A percentile compares a stretch with the other conserved stretches of the same genome.
phyloP scores from a whole-genome alignment of 2,888 invertebrate species.

The Epinotia nisella region DNA sequence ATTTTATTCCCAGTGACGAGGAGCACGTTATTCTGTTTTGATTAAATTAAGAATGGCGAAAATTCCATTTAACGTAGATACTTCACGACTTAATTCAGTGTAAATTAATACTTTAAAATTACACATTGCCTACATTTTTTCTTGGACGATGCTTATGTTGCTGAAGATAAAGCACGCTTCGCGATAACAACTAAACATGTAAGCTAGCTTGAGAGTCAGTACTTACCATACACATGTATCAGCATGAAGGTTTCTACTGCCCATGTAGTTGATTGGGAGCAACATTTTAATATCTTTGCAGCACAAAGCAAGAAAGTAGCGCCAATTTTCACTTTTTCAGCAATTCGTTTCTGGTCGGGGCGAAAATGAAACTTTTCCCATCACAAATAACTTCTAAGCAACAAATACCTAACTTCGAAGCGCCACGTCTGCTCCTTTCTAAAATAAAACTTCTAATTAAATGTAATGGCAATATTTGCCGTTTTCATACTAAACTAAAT shows the following conservation, averaged over 20 bases:
- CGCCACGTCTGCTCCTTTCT: neutral
- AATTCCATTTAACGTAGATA: neutral
- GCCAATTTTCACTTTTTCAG: neutral
- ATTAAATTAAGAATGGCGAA: conserved; percentile 21
- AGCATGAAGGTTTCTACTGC: neutral
- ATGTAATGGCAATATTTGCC: conserved; percentile 1
- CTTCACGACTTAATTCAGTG: neutral
- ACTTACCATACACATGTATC: neutral
- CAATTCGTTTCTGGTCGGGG: neutral
- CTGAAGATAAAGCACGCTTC: neutral
- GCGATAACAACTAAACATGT: neutral
- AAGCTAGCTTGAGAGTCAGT: neutral
- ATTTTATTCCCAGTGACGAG: conserved; percentile 38
- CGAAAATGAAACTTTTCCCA: neutral
- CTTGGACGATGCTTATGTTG: no score
- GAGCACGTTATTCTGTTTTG: conserved; percentile 26
- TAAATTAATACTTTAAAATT: neutral
- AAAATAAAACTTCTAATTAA: conserved; percentile 19
- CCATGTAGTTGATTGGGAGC: neutral
- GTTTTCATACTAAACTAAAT: conserved; percentile 3
- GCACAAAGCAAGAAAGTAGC: neutral
- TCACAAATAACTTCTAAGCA: neutral
- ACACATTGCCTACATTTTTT: no score
- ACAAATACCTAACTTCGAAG: neutral
- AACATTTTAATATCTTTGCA: neutral